Conservation (phyloP, 2,797 vertebrate genomes). For the Pseudopleuronectes americanus region DNA sequence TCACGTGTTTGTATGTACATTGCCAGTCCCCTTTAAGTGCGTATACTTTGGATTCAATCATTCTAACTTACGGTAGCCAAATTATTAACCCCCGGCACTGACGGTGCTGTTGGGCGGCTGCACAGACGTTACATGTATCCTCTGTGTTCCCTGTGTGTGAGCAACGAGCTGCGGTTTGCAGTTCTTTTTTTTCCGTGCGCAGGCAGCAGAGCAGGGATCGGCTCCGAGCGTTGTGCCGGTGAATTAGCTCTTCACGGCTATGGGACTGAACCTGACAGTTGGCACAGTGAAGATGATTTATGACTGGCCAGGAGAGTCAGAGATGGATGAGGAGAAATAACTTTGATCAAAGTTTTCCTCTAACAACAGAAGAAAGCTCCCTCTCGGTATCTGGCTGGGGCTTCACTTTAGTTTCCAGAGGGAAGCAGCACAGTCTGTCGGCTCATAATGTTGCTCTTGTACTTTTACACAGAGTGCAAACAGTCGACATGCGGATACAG, state of each 20-base stretch:
- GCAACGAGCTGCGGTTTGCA: neutral
- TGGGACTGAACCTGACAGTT: conserved; percentile 80
- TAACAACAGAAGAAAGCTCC: conserved; percentile 71
- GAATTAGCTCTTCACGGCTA: conserved; percentile 77
- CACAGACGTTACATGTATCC: conserved; percentile 7
- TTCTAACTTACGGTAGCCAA: conserved; percentile 1
- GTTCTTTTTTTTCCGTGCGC: conserved; percentile 37
- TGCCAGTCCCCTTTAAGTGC: conserved; percentile 24
- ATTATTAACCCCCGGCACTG: neutral
- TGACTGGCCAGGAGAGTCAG: conserved; percentile 79
- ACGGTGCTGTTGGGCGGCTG: neutral
- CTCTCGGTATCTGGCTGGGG: conserved; percentile 62
- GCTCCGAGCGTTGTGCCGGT: conserved; percentile 55
- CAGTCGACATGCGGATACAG: conserved; percentile 21
- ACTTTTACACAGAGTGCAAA: conserved; percentile 16
- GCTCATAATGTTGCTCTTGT: conserved; percentile 14
- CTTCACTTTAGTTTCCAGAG: conserved; percentile 57
- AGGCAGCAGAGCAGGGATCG: conserved; percentile 62
- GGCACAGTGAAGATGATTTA: conserved; percentile 83
- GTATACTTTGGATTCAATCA: conserved; percentile 26
- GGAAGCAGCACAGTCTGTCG: conserved; percentile 37
- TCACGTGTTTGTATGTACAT: conserved; percentile 17
- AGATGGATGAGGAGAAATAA: conserved; percentile 84
- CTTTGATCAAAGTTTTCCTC: conserved; percentile 82
- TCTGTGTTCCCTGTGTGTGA: conserved; percentile 1